Conservation (phyloP, 2,113 vertebrate species). For the Callospermophilus lateralis region DNA sequence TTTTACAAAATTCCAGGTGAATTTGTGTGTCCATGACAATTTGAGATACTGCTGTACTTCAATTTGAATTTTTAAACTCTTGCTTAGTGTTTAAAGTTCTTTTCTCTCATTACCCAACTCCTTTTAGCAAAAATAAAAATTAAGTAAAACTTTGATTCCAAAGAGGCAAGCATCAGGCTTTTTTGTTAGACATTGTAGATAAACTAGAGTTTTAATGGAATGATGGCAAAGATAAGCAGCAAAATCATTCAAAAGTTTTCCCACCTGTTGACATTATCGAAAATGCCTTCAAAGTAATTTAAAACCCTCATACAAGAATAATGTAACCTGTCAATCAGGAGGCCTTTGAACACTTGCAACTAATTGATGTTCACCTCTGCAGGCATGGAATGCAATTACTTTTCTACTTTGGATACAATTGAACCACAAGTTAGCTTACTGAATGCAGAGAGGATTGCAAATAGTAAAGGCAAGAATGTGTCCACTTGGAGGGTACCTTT, state of each 20-base stretch:
- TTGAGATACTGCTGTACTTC: not conserved
- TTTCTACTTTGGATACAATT: conserved; percentile 19
- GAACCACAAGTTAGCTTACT: conserved; percentile 43
- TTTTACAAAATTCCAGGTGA: conserved; percentile 29
- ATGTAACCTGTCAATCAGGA: conserved; percentile 60
- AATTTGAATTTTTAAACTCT: not conserved
- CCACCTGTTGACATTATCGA: conserved; percentile 64
- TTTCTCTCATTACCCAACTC: not conserved
- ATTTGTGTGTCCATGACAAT: not conserved
- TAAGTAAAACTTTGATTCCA: not conserved
- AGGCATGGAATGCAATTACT: conserved; percentile 68
- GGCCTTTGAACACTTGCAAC: conserved; percentile 61
- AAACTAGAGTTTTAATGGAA: not conserved
- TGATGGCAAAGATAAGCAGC: conserved; percentile 40
- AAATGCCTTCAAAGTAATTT: conserved; percentile 63
- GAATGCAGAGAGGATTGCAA: conserved; percentile 8
- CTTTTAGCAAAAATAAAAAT: not conserved
- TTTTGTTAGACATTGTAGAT: not conserved
- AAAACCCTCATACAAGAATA: conserved; percentile 67
- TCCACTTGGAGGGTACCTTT: not conserved
- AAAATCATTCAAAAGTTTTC: conserved; percentile 63
- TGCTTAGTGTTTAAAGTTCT: conserved; percentile 7
- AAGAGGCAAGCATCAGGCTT: not conserved
- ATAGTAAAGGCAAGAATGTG: not conserved
- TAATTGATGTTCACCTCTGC: conserved; percentile 69